Percentiles rank a stretch among this genome's conserved stretches.
Evolutionary conservation across 1,140 invertebrate species (phyloP).

Genomic region (Mizuhopecten yessoensis): DNA sequence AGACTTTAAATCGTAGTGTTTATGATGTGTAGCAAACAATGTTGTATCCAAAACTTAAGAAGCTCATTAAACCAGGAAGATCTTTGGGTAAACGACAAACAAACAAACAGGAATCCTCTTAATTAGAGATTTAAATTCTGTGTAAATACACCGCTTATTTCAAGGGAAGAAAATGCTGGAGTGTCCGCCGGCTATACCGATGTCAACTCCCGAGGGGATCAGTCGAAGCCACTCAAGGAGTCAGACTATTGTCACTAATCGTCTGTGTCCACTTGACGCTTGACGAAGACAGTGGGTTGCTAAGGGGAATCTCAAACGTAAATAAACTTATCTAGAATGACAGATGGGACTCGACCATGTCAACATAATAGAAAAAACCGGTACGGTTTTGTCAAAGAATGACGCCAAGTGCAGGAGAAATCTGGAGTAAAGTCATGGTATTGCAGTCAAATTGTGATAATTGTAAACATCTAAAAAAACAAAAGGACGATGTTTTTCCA

Average conservation of each 20-base stretch:
- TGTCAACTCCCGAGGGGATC: neutral
- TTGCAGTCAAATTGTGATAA: neutral
- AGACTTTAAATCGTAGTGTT: no score
- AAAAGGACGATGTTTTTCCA: no score
- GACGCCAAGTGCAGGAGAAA: neutral
- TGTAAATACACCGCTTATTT: neutral
- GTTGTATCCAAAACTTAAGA: no score
- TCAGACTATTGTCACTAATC: neutral
- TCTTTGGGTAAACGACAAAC: no score
- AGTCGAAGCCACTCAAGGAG: neutral
- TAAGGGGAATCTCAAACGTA: neutral
- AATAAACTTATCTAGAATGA: neutral
- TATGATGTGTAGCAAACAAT: no score
- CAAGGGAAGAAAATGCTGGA: neutral
- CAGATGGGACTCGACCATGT: constrained; percentile 9
- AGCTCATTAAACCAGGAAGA: no score
- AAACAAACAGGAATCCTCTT: neutral
- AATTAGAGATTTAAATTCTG: constrained; percentile 23
- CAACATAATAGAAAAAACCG: no score
- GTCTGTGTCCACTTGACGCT: neutral
- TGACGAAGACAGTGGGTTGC: neutral
- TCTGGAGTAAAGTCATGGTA: neutral
- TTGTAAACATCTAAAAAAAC: neutral
- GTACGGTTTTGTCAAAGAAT: neutral
- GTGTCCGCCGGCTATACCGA: neutral